Evolutionary conservation across 2,888 invertebrate genomes (phyloP).

Genomic region (Chymomyza caudatula): DNA sequence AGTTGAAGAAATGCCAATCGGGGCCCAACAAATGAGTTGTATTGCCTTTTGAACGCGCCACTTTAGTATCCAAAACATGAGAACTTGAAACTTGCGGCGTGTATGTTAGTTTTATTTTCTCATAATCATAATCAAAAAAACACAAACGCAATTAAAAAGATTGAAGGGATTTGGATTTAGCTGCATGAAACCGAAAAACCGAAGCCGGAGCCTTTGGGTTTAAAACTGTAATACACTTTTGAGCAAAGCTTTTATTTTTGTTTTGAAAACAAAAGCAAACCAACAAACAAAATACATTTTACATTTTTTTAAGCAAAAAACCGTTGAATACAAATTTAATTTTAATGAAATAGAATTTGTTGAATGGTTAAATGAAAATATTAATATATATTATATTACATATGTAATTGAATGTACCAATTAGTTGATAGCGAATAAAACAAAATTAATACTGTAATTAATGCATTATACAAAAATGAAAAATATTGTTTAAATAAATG

Average conservation of each 20-base stretch:
- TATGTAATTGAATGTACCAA: conserved; percentile 1
- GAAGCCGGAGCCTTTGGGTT: conserved; percentile 22
- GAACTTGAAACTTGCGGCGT: background rate
- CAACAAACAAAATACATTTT: background rate
- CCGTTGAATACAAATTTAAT: background rate
- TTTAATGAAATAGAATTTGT: background rate
- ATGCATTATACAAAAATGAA: background rate
- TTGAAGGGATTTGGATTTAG: background rate
- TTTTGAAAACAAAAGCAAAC: conserved; percentile 27
- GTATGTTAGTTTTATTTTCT: background rate
- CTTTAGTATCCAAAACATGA: background rate
- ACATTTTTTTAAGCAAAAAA: background rate
- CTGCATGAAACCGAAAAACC: conserved; percentile 4
- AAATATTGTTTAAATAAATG: background rate
- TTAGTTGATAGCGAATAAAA: conserved; percentile 2
- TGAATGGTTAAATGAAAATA: background rate
- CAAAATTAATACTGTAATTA: background rate
- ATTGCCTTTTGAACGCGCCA: background rate
- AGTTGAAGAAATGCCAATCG: background rate
- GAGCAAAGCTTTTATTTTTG: conserved; percentile 30
- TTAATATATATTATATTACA: background rate
- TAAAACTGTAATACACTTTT: conserved; percentile 28
- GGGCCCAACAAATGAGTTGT: background rate
- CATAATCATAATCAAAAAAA: background rate
- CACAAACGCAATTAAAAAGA: background rate